Percentiles rank a stretch among this genome's conserved stretches.
Evolutionary conservation across 37 sponge, comb jelly and placozoan genomes (phyloP).

Genomic region (Halichondria panicea): DNA sequence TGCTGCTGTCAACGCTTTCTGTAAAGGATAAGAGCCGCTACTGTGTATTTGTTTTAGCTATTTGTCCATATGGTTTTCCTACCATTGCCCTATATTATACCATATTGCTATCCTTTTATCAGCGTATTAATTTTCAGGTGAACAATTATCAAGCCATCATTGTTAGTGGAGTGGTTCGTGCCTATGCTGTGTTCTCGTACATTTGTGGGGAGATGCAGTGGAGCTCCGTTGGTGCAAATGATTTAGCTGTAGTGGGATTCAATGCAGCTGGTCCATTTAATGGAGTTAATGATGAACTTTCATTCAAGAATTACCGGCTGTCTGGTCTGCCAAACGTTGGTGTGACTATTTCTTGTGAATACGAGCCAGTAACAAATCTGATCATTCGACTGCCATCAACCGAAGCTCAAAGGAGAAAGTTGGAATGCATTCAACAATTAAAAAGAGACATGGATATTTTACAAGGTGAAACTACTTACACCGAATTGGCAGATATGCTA

Average conservation of each 20-base stretch:
- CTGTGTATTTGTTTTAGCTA: too few relatives aligned
- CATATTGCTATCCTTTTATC: too few relatives aligned
- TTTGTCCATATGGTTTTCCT: too few relatives aligned
- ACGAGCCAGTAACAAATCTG: too few relatives aligned
- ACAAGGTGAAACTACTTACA: not conserved
- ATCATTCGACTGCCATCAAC: not conserved
- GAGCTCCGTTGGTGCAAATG: not conserved
- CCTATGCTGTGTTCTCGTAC: conserved; percentile 5
- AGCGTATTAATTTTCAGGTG: too few relatives aligned
- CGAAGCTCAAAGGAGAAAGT: too few relatives aligned
- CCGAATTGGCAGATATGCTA: not conserved
- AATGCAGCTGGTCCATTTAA: too few relatives aligned
- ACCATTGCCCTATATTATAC: too few relatives aligned
- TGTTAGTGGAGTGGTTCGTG: not conserved
- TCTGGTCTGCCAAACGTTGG: not conserved
- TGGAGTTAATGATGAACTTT: not conserved
- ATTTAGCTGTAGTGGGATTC: conserved; percentile 5
- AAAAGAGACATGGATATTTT: not conserved
- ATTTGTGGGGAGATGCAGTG: conserved; percentile 11
- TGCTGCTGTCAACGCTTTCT: too few relatives aligned
- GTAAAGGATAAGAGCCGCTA: too few relatives aligned
- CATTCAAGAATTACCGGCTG: not conserved
- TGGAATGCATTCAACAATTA: not conserved
- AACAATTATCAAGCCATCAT: conserved; percentile 1
- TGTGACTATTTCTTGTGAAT: not conserved